These are phyloP conservation scores for Melipona beecheii DNA, from an alignment of 2,888 invertebrate species.

Conservation along the genomic window DNA sequence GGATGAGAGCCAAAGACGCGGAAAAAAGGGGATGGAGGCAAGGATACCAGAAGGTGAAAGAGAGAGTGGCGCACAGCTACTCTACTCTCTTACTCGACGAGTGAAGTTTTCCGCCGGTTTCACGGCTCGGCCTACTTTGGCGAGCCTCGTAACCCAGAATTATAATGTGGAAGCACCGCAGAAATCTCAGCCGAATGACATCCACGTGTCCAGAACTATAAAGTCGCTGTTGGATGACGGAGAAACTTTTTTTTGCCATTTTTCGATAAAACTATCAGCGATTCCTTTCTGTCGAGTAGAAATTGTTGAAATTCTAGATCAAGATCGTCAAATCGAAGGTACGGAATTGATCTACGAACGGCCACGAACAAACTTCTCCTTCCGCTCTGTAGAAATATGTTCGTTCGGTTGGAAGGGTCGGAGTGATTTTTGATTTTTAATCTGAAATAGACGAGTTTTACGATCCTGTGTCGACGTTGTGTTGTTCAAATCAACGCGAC, in stretches of 20 bases:
- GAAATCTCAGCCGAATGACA: constrained; percentile 29
- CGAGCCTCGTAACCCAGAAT: constrained; percentile 55
- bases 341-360: no score
- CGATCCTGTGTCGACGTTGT: background rate
- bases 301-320: no score
- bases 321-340: no score
- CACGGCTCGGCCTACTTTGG: constrained; percentile 56
- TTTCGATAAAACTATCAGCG: no score
- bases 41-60: background rate
- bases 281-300: no score
- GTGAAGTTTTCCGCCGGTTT: constrained; percentile 53
- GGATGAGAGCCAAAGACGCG: constrained; percentile 9
- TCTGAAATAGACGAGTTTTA: background rate
- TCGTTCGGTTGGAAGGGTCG: background rate
- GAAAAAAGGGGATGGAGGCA: background rate
- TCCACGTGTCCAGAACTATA: no score
- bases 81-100: constrained; percentile 16
- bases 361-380: no score
- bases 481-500: constrained; percentile 1
- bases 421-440: constrained; percentile 5
- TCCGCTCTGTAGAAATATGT: background rate
- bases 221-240: no score
- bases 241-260: no score
- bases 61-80: background rate
- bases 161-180: constrained; percentile 36